Conservation (phyloP, 2,888 invertebrate genomes). For the Antitype chi region DNA sequence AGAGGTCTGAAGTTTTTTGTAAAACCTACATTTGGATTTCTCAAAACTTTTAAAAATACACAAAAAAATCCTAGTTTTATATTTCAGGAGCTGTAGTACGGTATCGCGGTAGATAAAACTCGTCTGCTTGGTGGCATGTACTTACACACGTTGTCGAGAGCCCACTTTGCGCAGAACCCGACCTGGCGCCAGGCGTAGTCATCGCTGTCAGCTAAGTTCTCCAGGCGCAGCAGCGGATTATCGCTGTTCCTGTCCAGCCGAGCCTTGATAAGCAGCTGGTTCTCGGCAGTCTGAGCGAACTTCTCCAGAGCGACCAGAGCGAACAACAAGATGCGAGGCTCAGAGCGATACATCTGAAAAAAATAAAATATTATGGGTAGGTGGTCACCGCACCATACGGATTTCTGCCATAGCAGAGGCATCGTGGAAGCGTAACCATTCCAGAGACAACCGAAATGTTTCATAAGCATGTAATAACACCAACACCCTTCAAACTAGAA, state of each 20-base stretch:
- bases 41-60: too few relatives aligned
- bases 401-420: neutral
- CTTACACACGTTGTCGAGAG: slow-evolving; percentile 95
- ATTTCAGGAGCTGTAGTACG: too few relatives aligned
- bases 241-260: slow-evolving; percentile 90
- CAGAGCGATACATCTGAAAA: slow-evolving; percentile 80
- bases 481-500: too few relatives aligned
- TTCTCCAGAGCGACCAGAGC: slow-evolving; percentile 97
- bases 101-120: too few relatives aligned
- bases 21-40: too few relatives aligned
- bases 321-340: slow-evolving; percentile 95
- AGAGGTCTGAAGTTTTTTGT: too few relatives aligned
- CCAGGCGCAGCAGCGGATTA: slow-evolving; percentile 93
- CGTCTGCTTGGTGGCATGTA: slow-evolving; percentile 25
- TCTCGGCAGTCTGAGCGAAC: slow-evolving; percentile 97
- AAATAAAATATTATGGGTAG: neutral
- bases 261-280: slow-evolving; percentile 94
- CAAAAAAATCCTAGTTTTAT: too few relatives aligned
- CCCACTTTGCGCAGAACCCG: slow-evolving; percentile 98
- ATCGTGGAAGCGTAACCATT: neutral
- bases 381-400: too few relatives aligned
- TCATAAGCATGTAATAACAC: too few relatives aligned
- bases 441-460: neutral
- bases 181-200: slow-evolving; percentile 95
- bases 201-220: slow-evolving; percentile 91